Conservation (phyloP, 1,140 invertebrate genomes). For the Penaeus chinensis region DNA sequence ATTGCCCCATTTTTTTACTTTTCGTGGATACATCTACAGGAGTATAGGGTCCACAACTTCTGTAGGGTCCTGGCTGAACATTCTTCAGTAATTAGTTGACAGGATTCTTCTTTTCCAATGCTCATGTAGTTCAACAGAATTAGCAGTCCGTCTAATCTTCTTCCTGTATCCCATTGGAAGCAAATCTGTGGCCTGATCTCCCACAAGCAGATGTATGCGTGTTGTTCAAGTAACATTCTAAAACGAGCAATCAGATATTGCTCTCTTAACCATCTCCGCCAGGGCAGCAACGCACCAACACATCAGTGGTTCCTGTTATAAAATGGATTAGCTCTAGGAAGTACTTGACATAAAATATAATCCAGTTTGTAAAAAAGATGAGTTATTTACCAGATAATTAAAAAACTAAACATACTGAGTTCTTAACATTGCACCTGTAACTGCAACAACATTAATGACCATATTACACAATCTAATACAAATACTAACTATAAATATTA, state of each 20-base stretch:
- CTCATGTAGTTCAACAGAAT: slow-evolving; percentile 79
- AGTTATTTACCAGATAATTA: neutral
- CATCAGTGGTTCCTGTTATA: slow-evolving; percentile 81
- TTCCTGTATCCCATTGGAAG: slow-evolving; percentile 87
- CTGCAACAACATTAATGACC: too few species aligned
- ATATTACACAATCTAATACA: neutral
- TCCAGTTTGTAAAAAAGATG: too few species aligned
- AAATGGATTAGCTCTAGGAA: neutral
- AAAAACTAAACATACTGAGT: neutral
- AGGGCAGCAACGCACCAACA: slow-evolving; percentile 92
- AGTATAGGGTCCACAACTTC: slow-evolving; percentile 90
- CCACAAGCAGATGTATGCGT: slow-evolving; percentile 90
- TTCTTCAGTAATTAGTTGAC: slow-evolving; percentile 98
- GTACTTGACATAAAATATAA: neutral
- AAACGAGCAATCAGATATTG: slow-evolving; percentile 91
- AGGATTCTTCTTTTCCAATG: slow-evolving; percentile 84
- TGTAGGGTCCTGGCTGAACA: slow-evolving; percentile 86
- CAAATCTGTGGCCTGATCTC: slow-evolving; percentile 91
- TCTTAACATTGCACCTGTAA: too few species aligned
- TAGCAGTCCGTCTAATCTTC: slow-evolving; percentile 81
- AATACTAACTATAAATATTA: neutral
- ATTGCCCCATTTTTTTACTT: slow-evolving; percentile 28
- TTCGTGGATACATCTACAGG: slow-evolving; percentile 66
- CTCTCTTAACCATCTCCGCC: slow-evolving; percentile 87
- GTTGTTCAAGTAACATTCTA: slow-evolving; percentile 93